Evolutionary conservation across 2,113 vertebrate species (phyloP).

Genomic region (Dasyornis broadbenti): DNA sequence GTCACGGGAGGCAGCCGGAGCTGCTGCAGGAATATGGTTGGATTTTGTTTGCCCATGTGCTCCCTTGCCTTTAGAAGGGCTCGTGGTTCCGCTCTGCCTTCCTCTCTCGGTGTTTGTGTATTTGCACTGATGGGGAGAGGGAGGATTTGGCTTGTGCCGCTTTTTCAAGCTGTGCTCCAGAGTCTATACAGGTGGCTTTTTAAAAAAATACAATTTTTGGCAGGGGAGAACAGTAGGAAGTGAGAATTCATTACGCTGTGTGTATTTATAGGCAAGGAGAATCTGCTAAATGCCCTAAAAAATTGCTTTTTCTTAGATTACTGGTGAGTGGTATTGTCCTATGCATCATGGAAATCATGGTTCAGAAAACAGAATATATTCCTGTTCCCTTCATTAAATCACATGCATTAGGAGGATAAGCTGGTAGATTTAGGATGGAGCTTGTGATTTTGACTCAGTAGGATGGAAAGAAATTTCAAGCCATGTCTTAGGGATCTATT

Average conservation of each 20-base stretch:
- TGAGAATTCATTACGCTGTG: background rate
- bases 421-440: background rate
- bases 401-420: background rate
- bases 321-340: background rate
- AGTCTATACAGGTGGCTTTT: background rate
- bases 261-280: background rate
- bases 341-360: background rate
- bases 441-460: background rate
- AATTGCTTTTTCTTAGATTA: background rate
- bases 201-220: background rate
- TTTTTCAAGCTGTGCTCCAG: background rate
- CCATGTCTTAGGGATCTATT: background rate
- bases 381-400: background rate
- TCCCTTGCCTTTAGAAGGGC: background rate
- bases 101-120: background rate
- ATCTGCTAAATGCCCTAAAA: background rate
- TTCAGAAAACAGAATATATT: background rate
- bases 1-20: conserved; percentile 22
- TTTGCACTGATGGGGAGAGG: background rate
- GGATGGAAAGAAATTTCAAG: background rate
- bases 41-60: conserved; percentile 38
- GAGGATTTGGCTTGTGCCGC: background rate
- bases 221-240: background rate
- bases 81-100: background rate
- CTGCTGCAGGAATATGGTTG: background rate